phyloP scores from a whole-genome alignment of 2,797 vertebrate species.

The Pempheris klunzingeri region DNA sequence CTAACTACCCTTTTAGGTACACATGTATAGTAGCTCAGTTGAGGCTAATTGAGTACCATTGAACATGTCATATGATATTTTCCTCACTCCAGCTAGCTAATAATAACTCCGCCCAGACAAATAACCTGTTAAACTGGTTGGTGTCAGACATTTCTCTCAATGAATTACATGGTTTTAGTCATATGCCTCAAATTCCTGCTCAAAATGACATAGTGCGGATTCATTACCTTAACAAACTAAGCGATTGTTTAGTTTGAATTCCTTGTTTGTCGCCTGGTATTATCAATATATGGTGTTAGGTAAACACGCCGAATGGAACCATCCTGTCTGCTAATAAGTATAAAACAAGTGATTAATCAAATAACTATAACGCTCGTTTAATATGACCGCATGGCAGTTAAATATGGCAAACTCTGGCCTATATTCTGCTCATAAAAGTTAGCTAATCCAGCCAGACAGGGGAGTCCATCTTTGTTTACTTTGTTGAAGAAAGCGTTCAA shows the following conservation, averaged over 20 bases:
- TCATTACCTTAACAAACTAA: conserved; percentile 14
- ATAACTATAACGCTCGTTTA: fast-evolving
- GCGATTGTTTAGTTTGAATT: conserved; percentile 10
- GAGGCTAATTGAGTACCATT: neutral
- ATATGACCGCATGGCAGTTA: neutral
- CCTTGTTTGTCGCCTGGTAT: neutral
- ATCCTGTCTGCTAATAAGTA: neutral
- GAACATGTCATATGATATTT: neutral
- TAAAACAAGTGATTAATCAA: neutral
- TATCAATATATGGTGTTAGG: neutral
- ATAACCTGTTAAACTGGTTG: conserved; percentile 72
- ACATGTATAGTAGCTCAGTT: neutral
- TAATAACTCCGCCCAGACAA: conserved; percentile 11
- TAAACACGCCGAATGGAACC: neutral
- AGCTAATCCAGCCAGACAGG: conserved; percentile 23
- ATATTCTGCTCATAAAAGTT: conserved; percentile 18
- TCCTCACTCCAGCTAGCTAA: neutral
- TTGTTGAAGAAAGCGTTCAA: conserved; percentile 6
- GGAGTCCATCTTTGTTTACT: conserved; percentile 76
- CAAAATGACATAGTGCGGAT: conserved; percentile 27
- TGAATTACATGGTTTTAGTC: neutral
- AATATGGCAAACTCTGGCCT: neutral
- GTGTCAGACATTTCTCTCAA: neutral
- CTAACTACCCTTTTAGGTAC: neutral
- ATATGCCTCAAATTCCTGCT: neutral